Evolutionary conservation across 37 sponge, comb jelly and placozoan genomes (phyloP).

Genomic region (Diacarnus erythraeanus): DNA sequence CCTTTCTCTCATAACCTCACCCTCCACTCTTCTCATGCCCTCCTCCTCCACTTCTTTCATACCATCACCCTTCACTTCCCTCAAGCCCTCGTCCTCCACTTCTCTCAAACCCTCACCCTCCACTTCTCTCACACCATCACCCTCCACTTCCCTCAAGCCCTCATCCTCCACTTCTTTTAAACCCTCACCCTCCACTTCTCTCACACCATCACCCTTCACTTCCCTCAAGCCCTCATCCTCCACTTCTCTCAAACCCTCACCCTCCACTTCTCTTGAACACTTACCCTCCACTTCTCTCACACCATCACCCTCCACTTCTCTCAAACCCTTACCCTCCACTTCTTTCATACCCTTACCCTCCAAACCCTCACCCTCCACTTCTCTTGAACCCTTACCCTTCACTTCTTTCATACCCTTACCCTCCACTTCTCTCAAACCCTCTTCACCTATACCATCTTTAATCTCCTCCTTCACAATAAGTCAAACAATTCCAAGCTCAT

Average conservation of each 20-base stretch:
- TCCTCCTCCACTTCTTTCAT: background rate
- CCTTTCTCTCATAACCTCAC: too few species aligned
- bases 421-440: background rate
- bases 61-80: background rate
- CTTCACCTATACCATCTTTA: constrained; percentile 14
- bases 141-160: background rate
- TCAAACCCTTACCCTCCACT: too few species aligned
- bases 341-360: constrained; percentile 12
- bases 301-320: constrained; percentile 11
- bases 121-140: background rate
- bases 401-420: constrained; percentile 7
- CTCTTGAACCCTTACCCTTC: background rate
- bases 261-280: background rate
- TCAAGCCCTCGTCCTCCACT: background rate
- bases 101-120: background rate
- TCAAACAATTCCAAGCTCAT: background rate
- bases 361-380: background rate
- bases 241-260: constrained; percentile 2
- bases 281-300: constrained; percentile 3
- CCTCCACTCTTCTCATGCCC: constrained; percentile 13
- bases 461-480: background rate
- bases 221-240: background rate
- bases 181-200: constrained; percentile 22
- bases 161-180: constrained; percentile 14
- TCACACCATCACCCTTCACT: constrained; percentile 5